phyloP scores from a whole-genome alignment of 2,113 vertebrate genomes.

The Grallaria varia region DNA sequence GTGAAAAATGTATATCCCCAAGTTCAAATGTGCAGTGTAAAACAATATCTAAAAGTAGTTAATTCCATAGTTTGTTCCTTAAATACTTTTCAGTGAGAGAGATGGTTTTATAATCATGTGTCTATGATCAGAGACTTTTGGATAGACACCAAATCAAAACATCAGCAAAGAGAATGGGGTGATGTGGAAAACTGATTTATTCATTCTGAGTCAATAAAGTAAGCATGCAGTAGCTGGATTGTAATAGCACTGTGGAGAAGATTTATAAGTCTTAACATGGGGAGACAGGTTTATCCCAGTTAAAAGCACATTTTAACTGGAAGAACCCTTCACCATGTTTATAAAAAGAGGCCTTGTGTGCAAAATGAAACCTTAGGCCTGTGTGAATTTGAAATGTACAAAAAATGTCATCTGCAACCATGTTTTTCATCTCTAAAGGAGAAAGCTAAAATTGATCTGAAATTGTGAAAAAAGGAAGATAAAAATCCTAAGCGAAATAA shows the following conservation, averaged over 20 bases:
- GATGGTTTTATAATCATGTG: conserved; percentile 68
- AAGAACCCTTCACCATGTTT: conserved; percentile 53
- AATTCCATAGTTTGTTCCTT: conserved; percentile 54
- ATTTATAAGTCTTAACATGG: conserved; percentile 72
- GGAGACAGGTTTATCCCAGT: conserved; percentile 73
- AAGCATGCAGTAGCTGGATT: conserved; percentile 73
- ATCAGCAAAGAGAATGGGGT: conserved; percentile 54
- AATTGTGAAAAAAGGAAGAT: conserved; percentile 20
- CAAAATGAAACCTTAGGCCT: conserved; percentile 40
- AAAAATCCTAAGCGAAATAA: conserved; percentile 30
- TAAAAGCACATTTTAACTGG: conserved; percentile 60
- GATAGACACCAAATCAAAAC: conserved; percentile 68
- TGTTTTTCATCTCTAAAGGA: conserved; percentile 27
- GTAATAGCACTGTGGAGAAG: conserved; percentile 68
- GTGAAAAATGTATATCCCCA: conserved; percentile 37
- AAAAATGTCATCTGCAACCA: not conserved
- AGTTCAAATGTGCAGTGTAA: conserved; percentile 57
- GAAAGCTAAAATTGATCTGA: not conserved
- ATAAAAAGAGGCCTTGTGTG: conserved; percentile 44
- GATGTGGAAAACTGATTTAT: conserved; percentile 75
- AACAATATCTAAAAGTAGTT: conserved; percentile 53
- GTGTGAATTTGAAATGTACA: conserved; percentile 21
- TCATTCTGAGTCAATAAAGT: conserved; percentile 69
- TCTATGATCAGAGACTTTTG: conserved; percentile 63
- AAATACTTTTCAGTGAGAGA: conserved; percentile 59